Percentiles rank a stretch among this genome's conserved stretches.
These are phyloP conservation scores for Dasyprocta punctata DNA, from an alignment of 2,113 vertebrate species.

Conservation along the genomic window DNA sequence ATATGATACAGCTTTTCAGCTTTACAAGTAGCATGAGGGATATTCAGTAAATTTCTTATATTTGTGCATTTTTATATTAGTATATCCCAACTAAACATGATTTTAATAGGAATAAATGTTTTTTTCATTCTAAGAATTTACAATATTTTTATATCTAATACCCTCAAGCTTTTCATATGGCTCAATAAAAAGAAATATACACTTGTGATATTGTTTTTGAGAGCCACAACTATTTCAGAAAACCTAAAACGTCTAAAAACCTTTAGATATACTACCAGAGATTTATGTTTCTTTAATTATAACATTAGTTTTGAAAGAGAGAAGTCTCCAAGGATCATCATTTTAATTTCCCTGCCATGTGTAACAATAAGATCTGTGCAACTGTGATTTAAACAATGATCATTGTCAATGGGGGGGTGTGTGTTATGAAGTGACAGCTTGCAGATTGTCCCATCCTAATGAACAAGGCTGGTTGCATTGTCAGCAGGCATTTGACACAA, in stretches of 20 bases:
- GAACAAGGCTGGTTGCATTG: background rate
- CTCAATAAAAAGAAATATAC: background rate
- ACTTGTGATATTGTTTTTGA: slow-evolving; percentile 13
- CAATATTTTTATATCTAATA: background rate
- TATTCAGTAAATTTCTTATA: background rate
- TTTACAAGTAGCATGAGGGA: background rate
- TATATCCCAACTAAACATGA: background rate
- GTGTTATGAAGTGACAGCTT: slow-evolving; percentile 57
- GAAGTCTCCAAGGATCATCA: slow-evolving; percentile 68
- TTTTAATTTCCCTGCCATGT: slow-evolving; percentile 81
- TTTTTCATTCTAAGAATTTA: background rate
- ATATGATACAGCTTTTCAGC: background rate
- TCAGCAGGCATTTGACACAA: slow-evolving; percentile 68
- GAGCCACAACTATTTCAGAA: background rate
- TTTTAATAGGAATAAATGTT: background rate
- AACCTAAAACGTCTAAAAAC: slow-evolving; percentile 53
- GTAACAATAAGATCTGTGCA: slow-evolving; percentile 77
- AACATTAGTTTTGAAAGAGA: slow-evolving; percentile 80
- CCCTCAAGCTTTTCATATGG: background rate
- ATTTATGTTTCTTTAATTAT: slow-evolving; percentile 76
- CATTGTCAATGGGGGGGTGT: slow-evolving; percentile 56
- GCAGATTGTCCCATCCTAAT: slow-evolving; percentile 66
- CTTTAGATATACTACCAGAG: background rate
- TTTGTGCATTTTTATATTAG: background rate
- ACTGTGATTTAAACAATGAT: slow-evolving; percentile 74